Evolutionary conservation across 2,888 invertebrate genomes (phyloP).

Genomic region (Cosmopolites sordidus): DNA sequence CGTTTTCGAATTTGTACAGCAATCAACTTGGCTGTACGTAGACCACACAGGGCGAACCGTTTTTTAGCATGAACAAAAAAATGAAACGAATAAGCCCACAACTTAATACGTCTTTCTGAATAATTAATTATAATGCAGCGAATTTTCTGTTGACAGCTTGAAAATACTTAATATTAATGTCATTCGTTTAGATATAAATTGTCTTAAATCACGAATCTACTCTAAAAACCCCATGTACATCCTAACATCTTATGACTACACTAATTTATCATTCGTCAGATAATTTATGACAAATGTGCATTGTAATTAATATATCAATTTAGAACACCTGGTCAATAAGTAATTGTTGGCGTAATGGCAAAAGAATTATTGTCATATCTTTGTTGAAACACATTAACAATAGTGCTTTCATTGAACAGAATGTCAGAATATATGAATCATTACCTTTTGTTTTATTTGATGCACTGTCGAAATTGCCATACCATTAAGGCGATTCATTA

Average conservation of each 20-base stretch:
- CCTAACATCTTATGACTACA: background rate
- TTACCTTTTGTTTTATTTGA: too few species aligned
- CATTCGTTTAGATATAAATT: background rate
- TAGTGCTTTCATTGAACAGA: too few species aligned
- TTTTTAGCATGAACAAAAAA: too few species aligned
- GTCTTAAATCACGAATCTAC: background rate
- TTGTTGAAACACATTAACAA: too few species aligned
- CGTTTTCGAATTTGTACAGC: conserved; percentile 13
- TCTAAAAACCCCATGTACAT: background rate
- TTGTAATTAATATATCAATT: conserved; percentile 1
- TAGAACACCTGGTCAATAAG: background rate
- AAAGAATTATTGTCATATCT: background rate
- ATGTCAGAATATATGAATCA: too few species aligned
- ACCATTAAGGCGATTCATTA: too few species aligned
- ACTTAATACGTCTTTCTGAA: background rate
- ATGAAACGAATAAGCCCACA: too few species aligned
- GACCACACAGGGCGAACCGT: conserved; percentile 13
- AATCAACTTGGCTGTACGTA: conserved; percentile 6
- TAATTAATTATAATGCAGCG: background rate
- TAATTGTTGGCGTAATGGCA: background rate
- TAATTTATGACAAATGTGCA: background rate
- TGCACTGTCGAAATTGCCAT: too few species aligned
- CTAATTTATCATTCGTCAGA: background rate
- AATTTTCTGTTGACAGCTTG: background rate
- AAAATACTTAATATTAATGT: background rate